These are phyloP conservation scores for Clarias platycephalus DNA, from an alignment of 2,797 vertebrate species.

Conservation along the genomic window DNA sequence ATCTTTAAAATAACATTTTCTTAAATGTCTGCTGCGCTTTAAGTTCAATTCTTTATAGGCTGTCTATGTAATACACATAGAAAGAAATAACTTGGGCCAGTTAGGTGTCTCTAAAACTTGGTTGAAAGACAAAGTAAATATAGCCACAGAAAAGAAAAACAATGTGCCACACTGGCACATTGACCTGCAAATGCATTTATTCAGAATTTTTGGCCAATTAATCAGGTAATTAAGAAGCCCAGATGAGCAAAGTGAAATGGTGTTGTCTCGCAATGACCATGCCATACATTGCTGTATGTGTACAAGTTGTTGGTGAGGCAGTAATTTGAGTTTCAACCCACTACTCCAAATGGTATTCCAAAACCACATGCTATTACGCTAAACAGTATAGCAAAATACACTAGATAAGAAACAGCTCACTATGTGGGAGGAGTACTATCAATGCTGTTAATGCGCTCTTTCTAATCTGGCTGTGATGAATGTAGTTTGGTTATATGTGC, in stretches of 20 bases:
- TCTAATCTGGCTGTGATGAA: neutral
- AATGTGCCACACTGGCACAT: constrained; percentile 49
- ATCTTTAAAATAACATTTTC: neutral
- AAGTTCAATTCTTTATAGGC: neutral
- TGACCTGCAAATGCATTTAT: constrained; percentile 60
- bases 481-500: constrained; percentile 36
- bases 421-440: neutral
- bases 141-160: neutral
- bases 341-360: neutral
- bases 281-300: constrained; percentile 24
- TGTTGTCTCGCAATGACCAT: constrained; percentile 8
- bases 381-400: neutral
- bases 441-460: neutral
- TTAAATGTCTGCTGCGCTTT: neutral
- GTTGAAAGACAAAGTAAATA: neutral
- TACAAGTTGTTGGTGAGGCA: constrained; percentile 35
- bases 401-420: neutral
- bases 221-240: constrained; percentile 65
- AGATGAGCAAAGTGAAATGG: constrained; percentile 55
- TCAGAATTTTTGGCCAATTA: constrained; percentile 63
- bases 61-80: neutral
- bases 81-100: too few relatives aligned
- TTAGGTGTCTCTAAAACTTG: neutral
- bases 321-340: neutral
- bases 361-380: neutral